These are phyloP conservation scores for Apantesis nais DNA, from an alignment of 2,888 invertebrate genomes.

Conservation along the genomic window DNA sequence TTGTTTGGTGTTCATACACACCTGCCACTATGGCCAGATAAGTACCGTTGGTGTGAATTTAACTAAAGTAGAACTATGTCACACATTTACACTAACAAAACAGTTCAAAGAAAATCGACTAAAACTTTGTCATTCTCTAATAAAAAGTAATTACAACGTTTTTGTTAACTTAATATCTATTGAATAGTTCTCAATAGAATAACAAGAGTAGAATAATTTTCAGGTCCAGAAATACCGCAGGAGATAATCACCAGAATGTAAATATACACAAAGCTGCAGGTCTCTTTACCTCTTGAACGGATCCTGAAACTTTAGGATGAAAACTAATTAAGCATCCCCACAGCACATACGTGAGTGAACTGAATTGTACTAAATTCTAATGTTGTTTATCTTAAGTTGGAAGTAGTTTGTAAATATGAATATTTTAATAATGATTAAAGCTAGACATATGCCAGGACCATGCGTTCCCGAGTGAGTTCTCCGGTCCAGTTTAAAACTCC, in stretches of 20 bases:
- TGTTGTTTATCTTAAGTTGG: too few relatives aligned
- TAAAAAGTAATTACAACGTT: neutral
- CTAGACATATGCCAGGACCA: neutral
- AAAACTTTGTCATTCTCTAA: neutral
- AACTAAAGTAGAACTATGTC: neutral
- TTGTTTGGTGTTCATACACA: constrained; percentile 4
- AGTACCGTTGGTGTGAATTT: neutral
- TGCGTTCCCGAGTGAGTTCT: neutral
- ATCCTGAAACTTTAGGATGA: neutral
- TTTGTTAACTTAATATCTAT: too few relatives aligned
- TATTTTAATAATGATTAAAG: neutral
- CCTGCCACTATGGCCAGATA: neutral
- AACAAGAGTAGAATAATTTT: too few relatives aligned
- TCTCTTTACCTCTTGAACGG: neutral
- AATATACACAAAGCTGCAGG: too few relatives aligned
- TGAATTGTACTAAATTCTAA: too few relatives aligned
- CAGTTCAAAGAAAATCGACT: neutral
- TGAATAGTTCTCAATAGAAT: too few relatives aligned
- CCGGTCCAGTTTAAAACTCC: neutral
- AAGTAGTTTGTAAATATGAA: too few relatives aligned
- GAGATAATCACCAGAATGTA: too few relatives aligned
- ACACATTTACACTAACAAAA: neutral
- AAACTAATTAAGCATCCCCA: neutral
- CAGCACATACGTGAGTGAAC: too few relatives aligned
- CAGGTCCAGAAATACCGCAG: too few relatives aligned